Conservation (phyloP, 1,140 invertebrate genomes). For the Geopemphigus sp. region DNA sequence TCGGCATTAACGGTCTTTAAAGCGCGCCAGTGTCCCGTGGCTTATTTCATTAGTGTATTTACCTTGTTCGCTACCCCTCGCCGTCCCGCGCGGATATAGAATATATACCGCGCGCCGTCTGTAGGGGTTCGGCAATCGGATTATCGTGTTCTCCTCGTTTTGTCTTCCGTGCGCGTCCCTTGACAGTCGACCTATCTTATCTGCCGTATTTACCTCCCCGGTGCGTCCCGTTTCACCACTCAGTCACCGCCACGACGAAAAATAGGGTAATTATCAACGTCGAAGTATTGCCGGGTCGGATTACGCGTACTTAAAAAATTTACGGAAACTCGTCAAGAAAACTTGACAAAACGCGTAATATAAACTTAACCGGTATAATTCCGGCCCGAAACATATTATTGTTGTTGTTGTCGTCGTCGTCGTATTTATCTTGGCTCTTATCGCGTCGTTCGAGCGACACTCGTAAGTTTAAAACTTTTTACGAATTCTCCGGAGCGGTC, state of each 20-base stretch:
- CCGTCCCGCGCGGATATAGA: neutral
- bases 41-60: constrained; percentile 49
- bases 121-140: constrained; percentile 44
- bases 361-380: constrained; percentile 41
- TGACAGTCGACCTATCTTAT: constrained; percentile 45
- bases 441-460: constrained; percentile 5
- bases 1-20: constrained; percentile 45
- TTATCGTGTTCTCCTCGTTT: constrained; percentile 43
- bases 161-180: constrained; percentile 22
- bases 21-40: constrained; percentile 44
- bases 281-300: constrained; percentile 27
- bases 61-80: constrained; percentile 6
- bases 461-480: neutral
- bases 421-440: constrained; percentile 31
- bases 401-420: neutral
- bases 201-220: constrained; percentile 10
- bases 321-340: constrained; percentile 37
- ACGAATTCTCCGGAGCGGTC: too few species aligned
- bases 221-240: neutral
- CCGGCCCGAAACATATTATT: constrained; percentile 3
- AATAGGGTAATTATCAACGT: constrained; percentile 42
- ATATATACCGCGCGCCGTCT: neutral
- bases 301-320: constrained; percentile 26
- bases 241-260: too few species aligned
- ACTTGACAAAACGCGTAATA: constrained; percentile 38